Evolutionary conservation across 2,797 vertebrate genomes (phyloP).

Genomic region (Gallinago nigripennis): DNA sequence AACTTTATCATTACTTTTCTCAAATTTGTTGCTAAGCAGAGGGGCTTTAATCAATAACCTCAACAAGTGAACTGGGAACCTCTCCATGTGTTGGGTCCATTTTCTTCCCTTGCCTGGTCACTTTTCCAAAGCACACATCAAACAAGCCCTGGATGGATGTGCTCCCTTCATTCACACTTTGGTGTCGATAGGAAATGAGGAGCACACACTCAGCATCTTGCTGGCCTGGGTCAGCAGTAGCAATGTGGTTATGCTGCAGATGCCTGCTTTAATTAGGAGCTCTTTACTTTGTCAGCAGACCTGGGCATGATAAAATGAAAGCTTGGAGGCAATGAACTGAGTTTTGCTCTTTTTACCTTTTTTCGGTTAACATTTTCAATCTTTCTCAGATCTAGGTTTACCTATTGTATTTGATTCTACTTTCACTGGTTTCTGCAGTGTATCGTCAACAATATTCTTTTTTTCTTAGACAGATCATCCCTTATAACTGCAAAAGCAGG

Average conservation of each 20-base stretch:
- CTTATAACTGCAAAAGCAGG: neutral
- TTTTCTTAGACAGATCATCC: neutral
- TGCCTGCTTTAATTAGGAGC: slow-evolving; percentile 32
- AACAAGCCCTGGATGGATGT: neutral
- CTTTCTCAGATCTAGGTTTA: neutral
- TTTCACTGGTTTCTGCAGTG: neutral
- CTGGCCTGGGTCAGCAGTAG: neutral
- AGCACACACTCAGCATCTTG: neutral
- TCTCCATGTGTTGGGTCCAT: neutral
- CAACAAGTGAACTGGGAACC: neutral
- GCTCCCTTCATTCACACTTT: slow-evolving; percentile 1
- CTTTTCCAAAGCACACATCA: neutral
- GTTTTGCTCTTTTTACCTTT: neutral
- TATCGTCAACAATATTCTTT: neutral
- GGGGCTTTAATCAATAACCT: neutral
- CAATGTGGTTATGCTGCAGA: neutral
- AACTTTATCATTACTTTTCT: neutral
- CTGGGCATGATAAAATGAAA: neutral
- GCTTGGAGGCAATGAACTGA: neutral
- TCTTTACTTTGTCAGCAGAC: neutral
- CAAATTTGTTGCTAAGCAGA: neutral
- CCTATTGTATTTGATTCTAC: neutral
- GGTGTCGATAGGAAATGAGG: neutral
- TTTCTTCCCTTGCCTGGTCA: slow-evolving; percentile 3
- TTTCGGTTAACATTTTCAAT: neutral